Base-by-base conservation (phyloP, 2,888 invertebrate species). In the Chloroclystis v-ata region DNA sequence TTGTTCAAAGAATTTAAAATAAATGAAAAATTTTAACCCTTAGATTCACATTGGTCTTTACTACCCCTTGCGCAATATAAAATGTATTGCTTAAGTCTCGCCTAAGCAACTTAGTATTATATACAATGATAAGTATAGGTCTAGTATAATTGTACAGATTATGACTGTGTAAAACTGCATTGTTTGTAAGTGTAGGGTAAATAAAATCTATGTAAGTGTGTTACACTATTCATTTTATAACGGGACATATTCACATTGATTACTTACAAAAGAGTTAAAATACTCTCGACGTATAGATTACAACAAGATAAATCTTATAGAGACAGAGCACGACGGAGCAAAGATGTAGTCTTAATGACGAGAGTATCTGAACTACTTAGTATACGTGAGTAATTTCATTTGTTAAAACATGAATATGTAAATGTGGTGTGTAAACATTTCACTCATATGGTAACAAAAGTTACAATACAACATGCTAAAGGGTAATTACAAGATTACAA, bases 401-500 rank as follows among this genome's bases (percentile, higher is more conserved):
- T n/a, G n/a, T n/a, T n/a, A n/a, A n/a, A n/a, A n/a, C n/a, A n/a
- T n/a, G n/a, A n/a, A n/a, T n/a, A n/a, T n/a, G n/a, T n/a, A n/a
- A n/a, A n/a, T n/a, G n/a, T n/a, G n/a, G n/a, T n/a, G n/a, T n/a
- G n/a, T n/a, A n/a, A n/a, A n/a, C n/a, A n/a, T n/a, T 50, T 48
- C 32, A 50, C 44, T 49, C 41, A 33, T 41, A 37, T 50, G 52
- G 51, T 51, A 54, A 53, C 51, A 35, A 25, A 43, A 33, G 48
- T n/a, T 20, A 5, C 43, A n/a, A n/a, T 56, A 56, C 56, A 43
- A 29, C 49, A 33, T 13, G 14, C 14, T 33, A 13, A 14, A 32
- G 38, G 26, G 38, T 41, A 25, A 69, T 69, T 67, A 67, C 44
- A 53, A 46, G n/a, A n/a, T n/a, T n/a, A n/a, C 20, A 46, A 65